Evolutionary conservation across 2,113 vertebrate species (phyloP).

Genomic region (Triplophysa siluroides): DNA sequence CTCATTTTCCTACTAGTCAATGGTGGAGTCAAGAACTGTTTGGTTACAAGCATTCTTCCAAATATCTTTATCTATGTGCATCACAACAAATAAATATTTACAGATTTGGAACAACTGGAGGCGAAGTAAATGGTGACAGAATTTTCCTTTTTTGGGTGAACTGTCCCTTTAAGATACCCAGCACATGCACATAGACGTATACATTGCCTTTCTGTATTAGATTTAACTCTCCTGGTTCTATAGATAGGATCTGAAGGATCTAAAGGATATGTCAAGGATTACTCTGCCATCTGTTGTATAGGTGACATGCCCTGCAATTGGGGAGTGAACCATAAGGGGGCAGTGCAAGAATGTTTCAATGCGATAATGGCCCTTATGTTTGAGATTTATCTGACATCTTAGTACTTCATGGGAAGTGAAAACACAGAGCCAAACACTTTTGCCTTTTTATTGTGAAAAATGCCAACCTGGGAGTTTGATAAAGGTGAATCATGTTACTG

Average conservation of each 20-base stretch:
- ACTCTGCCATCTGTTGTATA: slow-evolving; percentile 21
- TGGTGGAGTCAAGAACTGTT: too few species aligned
- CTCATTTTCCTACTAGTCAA: too few species aligned
- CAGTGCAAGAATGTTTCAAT: slow-evolving; percentile 28
- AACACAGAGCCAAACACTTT: background rate
- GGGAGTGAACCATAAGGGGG: slow-evolving; percentile 20
- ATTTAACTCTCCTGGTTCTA: background rate
- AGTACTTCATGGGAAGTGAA: background rate
- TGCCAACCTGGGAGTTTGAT: background rate
- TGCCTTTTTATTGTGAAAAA: background rate
- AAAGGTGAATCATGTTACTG: background rate
- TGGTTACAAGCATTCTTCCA: too few species aligned
- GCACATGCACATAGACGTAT: background rate
- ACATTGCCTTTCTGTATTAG: background rate
- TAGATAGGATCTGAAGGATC: background rate
- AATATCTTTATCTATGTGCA: too few species aligned
- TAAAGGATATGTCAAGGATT: background rate
- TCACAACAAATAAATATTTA: too few species aligned
- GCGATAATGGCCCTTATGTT: background rate
- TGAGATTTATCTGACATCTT: slow-evolving; percentile 23
- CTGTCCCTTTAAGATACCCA: background rate
- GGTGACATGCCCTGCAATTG: background rate
- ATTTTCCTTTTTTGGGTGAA: too few species aligned
- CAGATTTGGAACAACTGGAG: too few species aligned
- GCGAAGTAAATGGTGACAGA: too few species aligned